Percentiles rank a stretch among this genome's conserved stretches.
phyloP scores from a whole-genome alignment of 2,797 vertebrate species.

The Phylloscopus collybita region DNA sequence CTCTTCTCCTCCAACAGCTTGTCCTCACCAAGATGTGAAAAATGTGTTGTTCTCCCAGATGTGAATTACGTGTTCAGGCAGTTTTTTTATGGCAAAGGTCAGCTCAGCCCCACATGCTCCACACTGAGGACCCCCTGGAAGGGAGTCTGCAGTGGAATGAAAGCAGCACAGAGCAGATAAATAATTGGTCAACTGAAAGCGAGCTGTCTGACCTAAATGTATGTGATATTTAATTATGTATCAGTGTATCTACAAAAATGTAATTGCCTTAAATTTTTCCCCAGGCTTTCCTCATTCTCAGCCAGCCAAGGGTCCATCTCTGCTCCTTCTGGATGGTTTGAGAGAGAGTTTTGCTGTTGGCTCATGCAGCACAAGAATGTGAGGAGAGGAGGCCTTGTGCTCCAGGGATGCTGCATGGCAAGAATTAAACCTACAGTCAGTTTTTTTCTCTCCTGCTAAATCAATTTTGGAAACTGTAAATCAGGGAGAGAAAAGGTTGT shows the following conservation, averaged over 20 bases:
- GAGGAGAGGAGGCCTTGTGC: neutral
- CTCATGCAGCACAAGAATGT: neutral
- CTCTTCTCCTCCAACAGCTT: constrained; percentile 11
- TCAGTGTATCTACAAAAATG: neutral
- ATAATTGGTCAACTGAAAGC: constrained; percentile 10
- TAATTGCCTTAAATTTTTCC: constrained; percentile 3
- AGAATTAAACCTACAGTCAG: neutral
- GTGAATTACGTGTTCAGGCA: neutral
- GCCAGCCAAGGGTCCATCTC: neutral
- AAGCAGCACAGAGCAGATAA: neutral
- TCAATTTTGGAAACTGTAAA: neutral
- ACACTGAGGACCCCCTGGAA: neutral
- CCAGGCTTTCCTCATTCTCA: neutral
- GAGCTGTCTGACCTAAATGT: constrained; percentile 45
- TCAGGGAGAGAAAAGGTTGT: neutral
- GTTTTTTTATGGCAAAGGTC: neutral
- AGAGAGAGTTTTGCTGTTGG: constrained; percentile 1
- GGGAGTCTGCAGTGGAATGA: neutral
- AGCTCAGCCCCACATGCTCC: neutral
- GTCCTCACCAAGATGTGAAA: neutral
- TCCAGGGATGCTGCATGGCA: neutral
- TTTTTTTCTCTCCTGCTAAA: neutral
- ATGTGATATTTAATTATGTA: constrained; percentile 16
- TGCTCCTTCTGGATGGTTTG: constrained; percentile 19
- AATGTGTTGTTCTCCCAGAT: neutral